A percentile compares a stretch with the other conserved stretches of the same genome.
These are phyloP conservation scores for Psittacula echo DNA, from an alignment of 2,797 vertebrate genomes.

Conservation along the genomic window DNA sequence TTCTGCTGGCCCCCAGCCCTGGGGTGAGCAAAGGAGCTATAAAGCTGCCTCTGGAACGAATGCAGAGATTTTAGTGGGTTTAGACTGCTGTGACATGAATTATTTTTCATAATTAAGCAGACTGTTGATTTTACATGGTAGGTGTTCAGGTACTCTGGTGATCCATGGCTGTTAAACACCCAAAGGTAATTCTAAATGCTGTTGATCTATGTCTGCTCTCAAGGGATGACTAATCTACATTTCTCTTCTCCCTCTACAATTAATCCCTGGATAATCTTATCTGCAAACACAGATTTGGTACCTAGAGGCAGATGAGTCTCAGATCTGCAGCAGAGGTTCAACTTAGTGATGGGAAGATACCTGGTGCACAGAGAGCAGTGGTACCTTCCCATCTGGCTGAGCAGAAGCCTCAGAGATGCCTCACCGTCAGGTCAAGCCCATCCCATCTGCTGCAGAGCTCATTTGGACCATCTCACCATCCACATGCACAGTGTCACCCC, in stretches of 20 bases:
- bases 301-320: constrained; percentile 49
- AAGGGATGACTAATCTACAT: constrained; percentile 60
- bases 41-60: not conserved
- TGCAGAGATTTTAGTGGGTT: not conserved
- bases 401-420: not conserved
- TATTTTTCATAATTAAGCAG: constrained; percentile 57
- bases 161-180: constrained; percentile 57
- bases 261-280: constrained; percentile 68
- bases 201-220: constrained; percentile 66
- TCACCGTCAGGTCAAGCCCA: not conserved
- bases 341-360: not conserved
- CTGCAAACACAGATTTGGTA: constrained; percentile 34
- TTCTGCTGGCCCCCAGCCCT: not conserved
- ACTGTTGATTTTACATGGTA: constrained; percentile 62
- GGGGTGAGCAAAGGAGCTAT: accelerated
- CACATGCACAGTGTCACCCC: accelerated
- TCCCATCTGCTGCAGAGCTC: accelerated
- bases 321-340: not conserved
- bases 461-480: not conserved
- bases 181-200: constrained; percentile 51
- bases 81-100: constrained; percentile 40
- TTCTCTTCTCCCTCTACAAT: constrained; percentile 63
- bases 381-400: not conserved
- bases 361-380: not conserved
- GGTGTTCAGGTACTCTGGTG: constrained; percentile 60